phyloP scores from a whole-genome alignment of 2,888 invertebrate genomes.

The Tubulanus polymorphus region DNA sequence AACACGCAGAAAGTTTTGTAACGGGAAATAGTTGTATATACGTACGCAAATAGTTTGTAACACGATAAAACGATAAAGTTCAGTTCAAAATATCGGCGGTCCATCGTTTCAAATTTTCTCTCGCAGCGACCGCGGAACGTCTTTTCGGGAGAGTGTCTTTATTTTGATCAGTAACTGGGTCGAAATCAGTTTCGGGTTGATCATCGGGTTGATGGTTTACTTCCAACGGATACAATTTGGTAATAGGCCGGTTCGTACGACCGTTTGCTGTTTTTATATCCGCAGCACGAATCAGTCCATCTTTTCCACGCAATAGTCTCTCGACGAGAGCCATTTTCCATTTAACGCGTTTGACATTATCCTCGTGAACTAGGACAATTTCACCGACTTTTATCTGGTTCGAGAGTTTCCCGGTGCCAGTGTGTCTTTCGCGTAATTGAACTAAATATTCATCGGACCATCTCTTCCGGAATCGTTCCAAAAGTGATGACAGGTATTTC shows the following conservation, averaged over 20 bases:
- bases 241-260: constrained; percentile 8
- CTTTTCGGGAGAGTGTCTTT: no score
- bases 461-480: constrained; percentile 12
- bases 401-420: no score
- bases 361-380: neutral
- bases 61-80: no score
- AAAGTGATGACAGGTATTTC: neutral
- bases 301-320: neutral
- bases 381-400: neutral
- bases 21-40: no score
- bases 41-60: no score
- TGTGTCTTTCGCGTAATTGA: neutral
- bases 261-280: constrained; percentile 9
- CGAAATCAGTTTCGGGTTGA: no score
- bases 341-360: neutral
- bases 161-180: no score
- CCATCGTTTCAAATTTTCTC: no score
- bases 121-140: no score
- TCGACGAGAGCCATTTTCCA: neutral
- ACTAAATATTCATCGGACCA: constrained; percentile 12
- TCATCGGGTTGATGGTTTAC: no score
- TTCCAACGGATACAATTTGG: constrained; percentile 9
- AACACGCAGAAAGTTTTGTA: no score
- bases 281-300: constrained; percentile 3
- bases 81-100: no score